These are phyloP conservation scores for Plusia festucae DNA, from an alignment of 2,888 invertebrate genomes.

Conservation along the genomic window DNA sequence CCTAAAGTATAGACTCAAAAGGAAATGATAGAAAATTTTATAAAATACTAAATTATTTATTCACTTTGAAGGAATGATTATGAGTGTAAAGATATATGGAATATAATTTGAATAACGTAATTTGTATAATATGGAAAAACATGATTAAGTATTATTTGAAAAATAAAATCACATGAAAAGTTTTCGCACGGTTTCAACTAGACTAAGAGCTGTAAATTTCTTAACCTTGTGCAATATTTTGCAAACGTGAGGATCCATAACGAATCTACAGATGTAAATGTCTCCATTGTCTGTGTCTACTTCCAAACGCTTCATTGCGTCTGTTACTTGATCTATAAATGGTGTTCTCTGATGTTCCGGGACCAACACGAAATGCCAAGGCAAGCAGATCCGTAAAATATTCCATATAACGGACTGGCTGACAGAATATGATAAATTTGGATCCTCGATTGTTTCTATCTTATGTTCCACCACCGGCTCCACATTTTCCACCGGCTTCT, in stretches of 20 bases:
- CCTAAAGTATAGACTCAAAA: too few species aligned
- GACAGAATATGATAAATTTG: conserved; percentile 75
- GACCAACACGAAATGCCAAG: conserved; percentile 79
- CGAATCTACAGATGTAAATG: conserved; percentile 79
- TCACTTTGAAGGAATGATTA: background rate
- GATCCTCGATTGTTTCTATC: conserved; percentile 68
- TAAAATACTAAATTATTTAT: background rate
- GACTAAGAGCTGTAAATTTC: conserved; percentile 76
- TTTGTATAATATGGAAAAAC: background rate
- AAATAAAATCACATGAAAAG: conserved; percentile 49
- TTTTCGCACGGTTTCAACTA: conserved; percentile 72
- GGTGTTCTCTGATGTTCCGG: conserved; percentile 73
- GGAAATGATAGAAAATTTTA: background rate
- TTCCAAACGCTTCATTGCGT: conserved; percentile 71
- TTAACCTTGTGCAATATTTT: conserved; percentile 77
- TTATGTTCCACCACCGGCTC: conserved; percentile 71
- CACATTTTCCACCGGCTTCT: conserved; percentile 66
- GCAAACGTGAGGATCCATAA: conserved; percentile 74
- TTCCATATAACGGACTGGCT: conserved; percentile 81
- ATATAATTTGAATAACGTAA: too few species aligned
- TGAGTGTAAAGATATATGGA: background rate
- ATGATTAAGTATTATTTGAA: conserved; percentile 1
- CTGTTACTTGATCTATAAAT: conserved; percentile 70
- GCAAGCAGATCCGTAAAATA: conserved; percentile 78
- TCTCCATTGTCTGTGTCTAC: conserved; percentile 78